phyloP scores from a whole-genome alignment of 1,140 invertebrate species.

The Muscidifurax raptorellus region DNA sequence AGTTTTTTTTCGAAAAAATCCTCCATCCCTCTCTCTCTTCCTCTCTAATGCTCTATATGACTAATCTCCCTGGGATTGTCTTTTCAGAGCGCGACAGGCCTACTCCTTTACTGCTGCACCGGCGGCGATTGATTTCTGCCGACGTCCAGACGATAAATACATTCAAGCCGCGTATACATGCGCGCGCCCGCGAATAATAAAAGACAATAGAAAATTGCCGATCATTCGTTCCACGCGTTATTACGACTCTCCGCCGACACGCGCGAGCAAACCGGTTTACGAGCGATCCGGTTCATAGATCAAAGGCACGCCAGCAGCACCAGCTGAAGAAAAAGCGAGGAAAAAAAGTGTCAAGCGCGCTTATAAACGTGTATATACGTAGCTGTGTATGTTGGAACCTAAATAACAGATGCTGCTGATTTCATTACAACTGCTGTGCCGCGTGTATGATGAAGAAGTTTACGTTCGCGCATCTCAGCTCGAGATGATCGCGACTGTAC shows the following conservation, averaged over 20 bases:
- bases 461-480: background rate
- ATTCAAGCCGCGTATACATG: too few species aligned
- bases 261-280: constrained; percentile 36
- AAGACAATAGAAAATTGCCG: constrained; percentile 24
- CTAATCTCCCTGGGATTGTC: background rate
- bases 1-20: background rate
- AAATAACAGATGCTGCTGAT: constrained; percentile 14
- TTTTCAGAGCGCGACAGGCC: background rate
- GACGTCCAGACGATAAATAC: constrained; percentile 6
- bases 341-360: constrained; percentile 23
- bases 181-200: constrained; percentile 9
- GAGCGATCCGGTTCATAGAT: constrained; percentile 38
- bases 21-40: too few species aligned
- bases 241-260: background rate
- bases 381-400: background rate
- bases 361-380: background rate
- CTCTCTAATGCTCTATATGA: background rate
- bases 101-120: background rate
- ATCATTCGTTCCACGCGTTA: constrained; percentile 31
- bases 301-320: background rate
- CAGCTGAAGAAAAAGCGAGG: background rate
- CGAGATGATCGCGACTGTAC: background rate
- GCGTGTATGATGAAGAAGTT: background rate
- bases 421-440: background rate
- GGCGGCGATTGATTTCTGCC: constrained; percentile 10